Percentiles rank a stretch among this genome's conserved stretches.
Evolutionary conservation across 2,113 vertebrate species (phyloP).

Genomic region (Sterrhoptilus dennistouni): DNA sequence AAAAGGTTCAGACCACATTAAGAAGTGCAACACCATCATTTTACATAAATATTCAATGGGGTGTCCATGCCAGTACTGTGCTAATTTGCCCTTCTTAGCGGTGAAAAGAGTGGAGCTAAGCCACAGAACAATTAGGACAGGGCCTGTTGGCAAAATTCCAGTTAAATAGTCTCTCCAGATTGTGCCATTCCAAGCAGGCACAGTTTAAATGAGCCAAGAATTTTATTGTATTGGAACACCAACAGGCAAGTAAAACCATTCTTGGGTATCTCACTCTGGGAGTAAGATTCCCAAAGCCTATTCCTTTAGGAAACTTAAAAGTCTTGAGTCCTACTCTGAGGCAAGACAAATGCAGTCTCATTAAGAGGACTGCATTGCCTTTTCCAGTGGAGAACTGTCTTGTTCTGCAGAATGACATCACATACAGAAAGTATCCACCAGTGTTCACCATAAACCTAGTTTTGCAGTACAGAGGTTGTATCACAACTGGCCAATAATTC

Average conservation of each 20-base stretch:
- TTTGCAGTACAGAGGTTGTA: background rate
- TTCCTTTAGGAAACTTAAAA: background rate
- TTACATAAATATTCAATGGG: background rate
- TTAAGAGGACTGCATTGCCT: background rate
- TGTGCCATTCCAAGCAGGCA: background rate
- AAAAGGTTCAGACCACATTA: background rate
- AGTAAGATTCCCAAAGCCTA: background rate
- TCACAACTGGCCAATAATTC: background rate
- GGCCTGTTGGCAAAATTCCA: background rate
- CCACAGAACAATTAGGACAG: background rate
- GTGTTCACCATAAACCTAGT: accelerated
- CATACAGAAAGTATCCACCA: background rate
- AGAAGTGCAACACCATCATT: background rate
- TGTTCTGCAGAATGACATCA: background rate
- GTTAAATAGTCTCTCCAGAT: background rate
- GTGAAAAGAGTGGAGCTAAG: background rate
- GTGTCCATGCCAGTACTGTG: background rate
- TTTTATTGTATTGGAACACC: background rate
- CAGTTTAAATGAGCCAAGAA: background rate
- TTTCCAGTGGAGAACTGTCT: background rate
- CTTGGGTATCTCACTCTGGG: background rate
- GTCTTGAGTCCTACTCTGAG: background rate
- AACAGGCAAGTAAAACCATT: background rate
- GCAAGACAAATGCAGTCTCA: background rate
- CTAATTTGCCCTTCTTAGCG: background rate